A percentile compares a stretch with the other conserved stretches of the same genome.
These are phyloP conservation scores for Nycteola revayana DNA, from an alignment of 2,888 invertebrate species.

Conservation along the genomic window DNA sequence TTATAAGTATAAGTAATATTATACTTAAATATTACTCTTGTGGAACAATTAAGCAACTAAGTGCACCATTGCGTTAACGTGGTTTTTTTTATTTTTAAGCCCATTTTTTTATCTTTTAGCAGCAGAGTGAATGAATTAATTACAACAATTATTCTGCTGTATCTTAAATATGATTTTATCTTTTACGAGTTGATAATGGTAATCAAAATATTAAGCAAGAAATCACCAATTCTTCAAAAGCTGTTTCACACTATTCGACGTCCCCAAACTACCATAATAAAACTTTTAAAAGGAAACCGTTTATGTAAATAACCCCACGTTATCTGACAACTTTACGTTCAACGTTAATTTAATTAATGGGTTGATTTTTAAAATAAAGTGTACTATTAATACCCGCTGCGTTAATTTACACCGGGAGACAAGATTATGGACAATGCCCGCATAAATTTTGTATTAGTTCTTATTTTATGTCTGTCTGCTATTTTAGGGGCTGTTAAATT, in stretches of 20 bases:
- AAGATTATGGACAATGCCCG: constrained; percentile 13
- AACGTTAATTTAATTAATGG: constrained; percentile 27
- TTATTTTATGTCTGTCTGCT: constrained; percentile 9
- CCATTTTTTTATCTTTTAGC: too few species aligned
- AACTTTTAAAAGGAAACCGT: constrained; percentile 17
- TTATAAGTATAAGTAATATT: too few species aligned
- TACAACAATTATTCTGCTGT: too few species aligned
- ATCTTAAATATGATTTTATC: too few species aligned
- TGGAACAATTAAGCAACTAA: too few species aligned
- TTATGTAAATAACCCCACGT: constrained; percentile 10
- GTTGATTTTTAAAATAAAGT: constrained; percentile 24
- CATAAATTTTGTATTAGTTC: constrained; percentile 8
- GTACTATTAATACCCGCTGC: constrained; percentile 20
- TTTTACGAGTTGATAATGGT: too few species aligned
- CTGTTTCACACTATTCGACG: constrained; percentile 1
- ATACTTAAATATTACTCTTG: too few species aligned
- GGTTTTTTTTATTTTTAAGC: too few species aligned
- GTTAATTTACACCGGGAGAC: constrained; percentile 5
- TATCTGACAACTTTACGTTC: constrained; percentile 13
- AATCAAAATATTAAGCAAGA: too few species aligned
- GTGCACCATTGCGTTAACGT: too few species aligned
- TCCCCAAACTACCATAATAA: constrained; percentile 10
- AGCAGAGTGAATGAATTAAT: too few species aligned
- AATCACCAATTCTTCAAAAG: constrained; percentile 6
- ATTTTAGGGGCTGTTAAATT: constrained; percentile 3